A percentile compares a stretch with the other conserved stretches of the same genome.
Conservation (phyloP, 2,888 invertebrate species). For the Drosophila eohydei region DNA sequence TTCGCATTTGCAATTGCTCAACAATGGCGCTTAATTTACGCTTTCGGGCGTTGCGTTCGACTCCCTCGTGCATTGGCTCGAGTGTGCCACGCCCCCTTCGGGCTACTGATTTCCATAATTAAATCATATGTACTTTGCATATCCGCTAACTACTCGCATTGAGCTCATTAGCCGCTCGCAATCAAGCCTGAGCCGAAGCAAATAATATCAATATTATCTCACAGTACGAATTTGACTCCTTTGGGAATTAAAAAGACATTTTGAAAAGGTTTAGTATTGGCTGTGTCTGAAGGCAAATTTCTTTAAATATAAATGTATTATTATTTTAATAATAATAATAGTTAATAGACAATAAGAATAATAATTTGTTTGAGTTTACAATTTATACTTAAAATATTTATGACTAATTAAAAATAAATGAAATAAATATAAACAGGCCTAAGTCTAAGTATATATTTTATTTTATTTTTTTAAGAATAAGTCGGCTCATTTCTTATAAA, state of each 20-base stretch:
- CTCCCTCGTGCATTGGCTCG: slow-evolving; percentile 63
- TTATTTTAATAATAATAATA: neutral
- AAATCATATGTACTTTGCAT: slow-evolving; percentile 78
- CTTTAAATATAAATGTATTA: neutral
- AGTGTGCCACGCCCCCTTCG: slow-evolving; percentile 37
- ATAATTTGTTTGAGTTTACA: too few relatives aligned
- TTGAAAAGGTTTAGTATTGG: neutral
- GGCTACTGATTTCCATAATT: slow-evolving; percentile 65
- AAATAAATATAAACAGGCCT: too few relatives aligned
- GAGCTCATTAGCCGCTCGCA: slow-evolving; percentile 71
- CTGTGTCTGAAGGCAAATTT: neutral
- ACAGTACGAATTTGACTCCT: slow-evolving; percentile 2
- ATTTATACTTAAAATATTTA: too few relatives aligned
- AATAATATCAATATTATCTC: slow-evolving; percentile 44
- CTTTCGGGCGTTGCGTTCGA: slow-evolving; percentile 46
- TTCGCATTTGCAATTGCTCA: slow-evolving; percentile 60
- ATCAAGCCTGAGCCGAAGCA: slow-evolving; percentile 51
- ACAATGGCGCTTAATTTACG: slow-evolving; percentile 73
- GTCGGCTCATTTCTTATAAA: too few relatives aligned
- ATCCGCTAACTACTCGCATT: slow-evolving; percentile 64
- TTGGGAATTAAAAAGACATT: slow-evolving; percentile 2
- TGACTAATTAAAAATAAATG: too few relatives aligned
- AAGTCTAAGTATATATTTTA: too few relatives aligned
- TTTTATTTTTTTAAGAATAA: too few relatives aligned
- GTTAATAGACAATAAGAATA: too few relatives aligned